Evolutionary conservation across 2,888 invertebrate genomes (phyloP).

Genomic region (Aleiodes leptofemur): DNA sequence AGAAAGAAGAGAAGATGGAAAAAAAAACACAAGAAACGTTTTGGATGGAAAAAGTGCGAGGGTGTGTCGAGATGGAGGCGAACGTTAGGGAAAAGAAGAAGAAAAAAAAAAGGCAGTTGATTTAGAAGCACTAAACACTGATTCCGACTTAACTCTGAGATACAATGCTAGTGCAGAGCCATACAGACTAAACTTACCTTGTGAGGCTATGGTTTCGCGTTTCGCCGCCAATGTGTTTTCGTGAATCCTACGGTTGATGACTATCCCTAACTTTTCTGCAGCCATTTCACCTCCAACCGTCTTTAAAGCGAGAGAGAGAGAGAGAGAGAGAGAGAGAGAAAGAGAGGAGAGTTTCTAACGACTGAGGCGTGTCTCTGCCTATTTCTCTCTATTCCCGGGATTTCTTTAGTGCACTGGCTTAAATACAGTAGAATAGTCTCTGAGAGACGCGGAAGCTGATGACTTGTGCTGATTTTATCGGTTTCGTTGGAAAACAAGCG

Average conservation of each 20-base stretch:
- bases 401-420: background rate
- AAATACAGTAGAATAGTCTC: too few species aligned
- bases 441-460: too few species aligned
- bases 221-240: constrained; percentile 28
- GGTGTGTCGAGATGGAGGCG: constrained; percentile 46
- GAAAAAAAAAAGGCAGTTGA: constrained; percentile 59
- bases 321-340: too few species aligned
- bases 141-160: constrained; percentile 68
- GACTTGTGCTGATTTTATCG: too few species aligned
- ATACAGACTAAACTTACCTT: constrained; percentile 22
- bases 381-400: constrained; percentile 22
- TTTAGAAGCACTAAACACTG: constrained; percentile 71
- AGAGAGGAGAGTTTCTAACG: background rate
- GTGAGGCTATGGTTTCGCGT: constrained; percentile 25
- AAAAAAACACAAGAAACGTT: constrained; percentile 29
- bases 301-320: too few species aligned
- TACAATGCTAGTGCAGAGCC: constrained; percentile 57
- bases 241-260: constrained; percentile 23
- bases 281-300: constrained; percentile 3
- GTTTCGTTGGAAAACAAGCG: too few species aligned
- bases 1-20: constrained; percentile 11
- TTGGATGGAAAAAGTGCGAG: constrained; percentile 39
- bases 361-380: constrained; percentile 34
- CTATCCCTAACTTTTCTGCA: constrained; percentile 16
- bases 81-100: constrained; percentile 38